These are phyloP conservation scores for Beaufortia kweichowensis DNA, from an alignment of 2,113 vertebrate species.

Conservation along the genomic window DNA sequence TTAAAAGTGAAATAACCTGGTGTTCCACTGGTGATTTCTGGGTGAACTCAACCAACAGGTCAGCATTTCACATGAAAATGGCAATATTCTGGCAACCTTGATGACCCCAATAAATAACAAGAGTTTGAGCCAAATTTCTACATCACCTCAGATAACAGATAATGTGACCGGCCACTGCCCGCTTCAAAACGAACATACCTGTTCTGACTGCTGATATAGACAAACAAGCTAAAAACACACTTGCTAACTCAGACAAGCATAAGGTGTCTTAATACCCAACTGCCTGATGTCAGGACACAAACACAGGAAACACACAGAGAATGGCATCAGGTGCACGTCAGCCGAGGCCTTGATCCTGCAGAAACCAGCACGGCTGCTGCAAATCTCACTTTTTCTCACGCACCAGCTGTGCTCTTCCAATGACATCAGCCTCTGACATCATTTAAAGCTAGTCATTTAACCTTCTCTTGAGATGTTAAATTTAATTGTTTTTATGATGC, in stretches of 20 bases:
- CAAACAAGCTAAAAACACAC: neutral
- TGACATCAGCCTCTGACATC: constrained; percentile 24
- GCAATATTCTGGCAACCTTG: neutral
- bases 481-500: constrained; percentile 43
- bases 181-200: neutral
- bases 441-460: constrained; percentile 41
- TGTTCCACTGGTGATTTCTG: too few relatives aligned
- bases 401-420: constrained; percentile 7
- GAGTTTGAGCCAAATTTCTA: neutral
- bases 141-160: neutral
- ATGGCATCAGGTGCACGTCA: constrained; percentile 25
- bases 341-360: constrained; percentile 30
- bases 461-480: constrained; percentile 46
- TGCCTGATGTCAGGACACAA: neutral
- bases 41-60: too few relatives aligned
- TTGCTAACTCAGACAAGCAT: too few relatives aligned
- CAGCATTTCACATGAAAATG: neutral
- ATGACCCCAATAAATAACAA: neutral
- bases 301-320: neutral
- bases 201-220: neutral
- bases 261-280: neutral
- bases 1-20: too few relatives aligned
- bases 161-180: neutral
- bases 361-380: constrained; percentile 3
- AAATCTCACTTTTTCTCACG: constrained; percentile 37